Conservation (phyloP, 2,797 vertebrate genomes). For the Hippocampus kuda region DNA sequence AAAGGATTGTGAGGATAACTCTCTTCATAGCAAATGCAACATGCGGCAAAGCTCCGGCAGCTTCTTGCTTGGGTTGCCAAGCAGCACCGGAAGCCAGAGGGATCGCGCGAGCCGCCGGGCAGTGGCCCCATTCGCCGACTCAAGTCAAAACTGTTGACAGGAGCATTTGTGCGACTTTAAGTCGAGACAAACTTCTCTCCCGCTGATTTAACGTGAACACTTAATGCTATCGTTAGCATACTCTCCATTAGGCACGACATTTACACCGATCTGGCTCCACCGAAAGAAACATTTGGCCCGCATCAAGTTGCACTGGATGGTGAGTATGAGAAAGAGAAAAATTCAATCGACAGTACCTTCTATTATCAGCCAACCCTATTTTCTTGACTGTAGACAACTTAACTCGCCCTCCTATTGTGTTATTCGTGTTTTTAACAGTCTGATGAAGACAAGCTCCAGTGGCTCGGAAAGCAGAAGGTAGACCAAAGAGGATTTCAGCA, state of each 20-base stretch:
- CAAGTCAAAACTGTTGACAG: slow-evolving; percentile 31
- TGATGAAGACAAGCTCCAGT: background rate
- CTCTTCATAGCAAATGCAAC: slow-evolving; percentile 19
- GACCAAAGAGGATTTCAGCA: slow-evolving; percentile 44
- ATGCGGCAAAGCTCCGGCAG: slow-evolving; percentile 4
- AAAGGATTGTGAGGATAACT: slow-evolving; percentile 19
- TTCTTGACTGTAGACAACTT: background rate
- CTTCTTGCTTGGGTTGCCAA: slow-evolving; percentile 11
- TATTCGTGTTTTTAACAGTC: background rate
- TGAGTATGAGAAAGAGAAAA: background rate
- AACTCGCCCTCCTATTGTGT: background rate
- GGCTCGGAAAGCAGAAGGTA: slow-evolving; percentile 25
- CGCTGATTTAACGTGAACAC: background rate
- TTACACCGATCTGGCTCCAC: too few relatives aligned
- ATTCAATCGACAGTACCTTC: too few relatives aligned
- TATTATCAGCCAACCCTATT: background rate
- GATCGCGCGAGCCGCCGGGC: slow-evolving; percentile 42
- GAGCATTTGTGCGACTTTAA: slow-evolving; percentile 20
- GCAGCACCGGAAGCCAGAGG: slow-evolving; percentile 24
- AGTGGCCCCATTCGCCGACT: slow-evolving; percentile 15
- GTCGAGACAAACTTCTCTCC: slow-evolving; percentile 2
- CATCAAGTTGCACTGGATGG: too few relatives aligned
- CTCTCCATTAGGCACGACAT: background rate
- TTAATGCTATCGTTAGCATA: too few relatives aligned
- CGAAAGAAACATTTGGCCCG: background rate